Conservation (phyloP, 2,113 vertebrate species). For the Diadophis punctatus region DNA sequence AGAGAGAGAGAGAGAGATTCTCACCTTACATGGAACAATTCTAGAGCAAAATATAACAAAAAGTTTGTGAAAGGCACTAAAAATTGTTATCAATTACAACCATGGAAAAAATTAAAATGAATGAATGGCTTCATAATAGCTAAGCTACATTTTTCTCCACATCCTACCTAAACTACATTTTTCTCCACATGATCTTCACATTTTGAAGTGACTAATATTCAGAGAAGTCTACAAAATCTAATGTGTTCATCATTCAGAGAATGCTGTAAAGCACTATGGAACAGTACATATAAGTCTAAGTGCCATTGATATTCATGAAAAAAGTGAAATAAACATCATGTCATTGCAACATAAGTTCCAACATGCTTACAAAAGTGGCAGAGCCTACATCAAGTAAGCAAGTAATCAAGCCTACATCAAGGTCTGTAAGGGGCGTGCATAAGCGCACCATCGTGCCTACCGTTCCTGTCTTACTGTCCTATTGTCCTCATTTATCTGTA, state of each 20-base stretch:
- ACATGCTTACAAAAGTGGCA: neutral
- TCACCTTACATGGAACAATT: neutral
- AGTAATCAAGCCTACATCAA: too few species aligned
- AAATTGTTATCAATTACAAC: neutral
- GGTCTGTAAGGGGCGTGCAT: too few species aligned
- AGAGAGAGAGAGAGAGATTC: neutral
- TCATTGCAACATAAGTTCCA: neutral
- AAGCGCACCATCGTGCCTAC: too few species aligned
- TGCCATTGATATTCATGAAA: neutral
- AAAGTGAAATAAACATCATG: neutral
- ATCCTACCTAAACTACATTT: too few species aligned
- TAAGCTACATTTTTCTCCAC: neutral
- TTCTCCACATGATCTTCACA: neutral
- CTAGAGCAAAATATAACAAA: neutral
- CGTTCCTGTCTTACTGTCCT: too few species aligned
- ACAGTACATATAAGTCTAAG: neutral
- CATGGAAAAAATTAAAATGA: neutral
- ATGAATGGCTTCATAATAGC: neutral
- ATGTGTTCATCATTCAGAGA: neutral
- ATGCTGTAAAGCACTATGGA: neutral
- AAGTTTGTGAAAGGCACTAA: neutral
- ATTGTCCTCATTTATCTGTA: too few species aligned
- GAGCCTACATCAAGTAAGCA: neutral
- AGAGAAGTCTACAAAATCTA: neutral
- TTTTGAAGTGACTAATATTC: neutral